These are phyloP conservation scores for Drosophila hamatofila DNA, from an alignment of 2,888 invertebrate species.

Conservation along the genomic window DNA sequence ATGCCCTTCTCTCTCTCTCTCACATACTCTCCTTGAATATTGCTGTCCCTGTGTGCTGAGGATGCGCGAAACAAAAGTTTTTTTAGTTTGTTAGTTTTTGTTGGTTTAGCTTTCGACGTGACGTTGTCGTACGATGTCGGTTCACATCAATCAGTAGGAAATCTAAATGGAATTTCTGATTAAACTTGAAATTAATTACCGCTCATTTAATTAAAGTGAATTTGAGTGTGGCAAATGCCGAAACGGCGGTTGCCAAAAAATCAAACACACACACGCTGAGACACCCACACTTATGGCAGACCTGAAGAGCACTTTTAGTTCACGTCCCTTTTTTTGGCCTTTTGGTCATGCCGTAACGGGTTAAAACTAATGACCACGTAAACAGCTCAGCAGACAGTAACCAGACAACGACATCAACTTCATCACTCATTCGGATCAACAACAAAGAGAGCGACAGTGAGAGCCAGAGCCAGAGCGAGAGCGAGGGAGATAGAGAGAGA, in stretches of 20 bases:
- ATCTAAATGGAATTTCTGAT: conserved; percentile 85
- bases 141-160: conserved; percentile 81
- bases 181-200: conserved; percentile 85
- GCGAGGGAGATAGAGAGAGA: not conserved
- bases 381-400: conserved; percentile 81
- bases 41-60: conserved; percentile 5
- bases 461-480: not conserved
- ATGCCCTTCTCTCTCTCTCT: not conserved
- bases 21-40: not conserved
- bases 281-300: conserved; percentile 26
- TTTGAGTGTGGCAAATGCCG: conserved; percentile 76
- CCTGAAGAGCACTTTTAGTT: conserved; percentile 54
- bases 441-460: conserved; percentile 6
- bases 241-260: conserved; percentile 46
- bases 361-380: conserved; percentile 83
- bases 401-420: conserved; percentile 79
- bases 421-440: conserved; percentile 73
- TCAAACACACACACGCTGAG: not conserved
- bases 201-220: conserved; percentile 85
- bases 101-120: conserved; percentile 48
- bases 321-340: conserved; percentile 32
- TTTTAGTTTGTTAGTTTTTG: conserved; percentile 7
- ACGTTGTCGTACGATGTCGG: conserved; percentile 75
- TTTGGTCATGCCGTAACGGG: conserved; percentile 66
- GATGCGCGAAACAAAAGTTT: conserved; percentile 42